Percentiles rank a stretch among this genome's conserved stretches.
These are phyloP conservation scores for Anastrepha ludens DNA, from an alignment of 1,140 invertebrate genomes.

Conservation along the genomic window DNA sequence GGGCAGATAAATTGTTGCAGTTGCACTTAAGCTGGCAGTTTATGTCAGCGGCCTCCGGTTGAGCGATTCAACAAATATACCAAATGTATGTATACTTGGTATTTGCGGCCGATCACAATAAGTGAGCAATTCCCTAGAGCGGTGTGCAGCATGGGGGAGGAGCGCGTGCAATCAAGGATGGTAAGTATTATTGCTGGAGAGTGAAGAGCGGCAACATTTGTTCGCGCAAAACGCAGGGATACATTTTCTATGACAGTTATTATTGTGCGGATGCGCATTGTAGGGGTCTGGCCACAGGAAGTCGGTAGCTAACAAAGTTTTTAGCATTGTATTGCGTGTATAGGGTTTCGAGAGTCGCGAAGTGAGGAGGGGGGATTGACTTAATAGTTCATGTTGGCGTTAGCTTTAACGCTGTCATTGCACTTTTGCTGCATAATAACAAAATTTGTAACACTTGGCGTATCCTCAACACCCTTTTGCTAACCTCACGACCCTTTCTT, in stretches of 20 bases:
- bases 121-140: background rate
- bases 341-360: background rate
- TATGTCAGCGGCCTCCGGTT: constrained; percentile 35
- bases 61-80: constrained; percentile 23
- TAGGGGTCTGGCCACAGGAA: background rate
- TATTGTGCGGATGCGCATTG: constrained; percentile 10
- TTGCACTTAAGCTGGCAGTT: constrained; percentile 41
- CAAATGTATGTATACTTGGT: background rate
- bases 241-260: constrained; percentile 37
- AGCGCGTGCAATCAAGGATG: no score
- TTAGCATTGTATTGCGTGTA: background rate
- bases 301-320: background rate
- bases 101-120: constrained; percentile 36
- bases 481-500: background rate
- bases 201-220: background rate
- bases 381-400: background rate
- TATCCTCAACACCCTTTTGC: background rate
- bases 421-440: background rate
- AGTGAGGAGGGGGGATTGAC: no score
- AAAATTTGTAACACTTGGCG: background rate
- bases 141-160: background rate
- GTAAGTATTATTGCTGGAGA: no score
- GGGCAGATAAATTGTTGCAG: constrained; percentile 39
- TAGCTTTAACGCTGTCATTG: constrained; percentile 5
- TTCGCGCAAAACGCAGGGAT: constrained; percentile 18